A percentile compares a stretch with the other conserved stretches of the same genome.
phyloP scores from a whole-genome alignment of 2,888 invertebrate species.

The Pseudococcus longispinus region DNA sequence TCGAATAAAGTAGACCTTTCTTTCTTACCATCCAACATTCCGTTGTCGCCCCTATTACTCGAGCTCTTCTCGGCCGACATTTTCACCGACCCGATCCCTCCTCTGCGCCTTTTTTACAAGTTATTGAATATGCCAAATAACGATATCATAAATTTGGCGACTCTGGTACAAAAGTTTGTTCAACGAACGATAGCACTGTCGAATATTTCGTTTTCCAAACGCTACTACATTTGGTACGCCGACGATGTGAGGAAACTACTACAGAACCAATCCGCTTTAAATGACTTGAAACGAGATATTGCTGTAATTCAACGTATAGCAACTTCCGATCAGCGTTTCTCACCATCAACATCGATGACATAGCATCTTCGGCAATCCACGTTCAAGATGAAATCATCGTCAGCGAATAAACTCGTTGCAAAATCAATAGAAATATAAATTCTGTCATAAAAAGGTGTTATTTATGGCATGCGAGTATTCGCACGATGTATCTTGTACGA shows the following conservation, averaged over 20 bases:
- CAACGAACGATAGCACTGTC: background rate
- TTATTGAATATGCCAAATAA: background rate
- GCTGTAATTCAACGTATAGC: background rate
- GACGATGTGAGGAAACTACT: background rate
- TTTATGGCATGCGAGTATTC: too few relatives aligned
- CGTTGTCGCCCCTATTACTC: background rate
- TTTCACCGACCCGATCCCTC: background rate
- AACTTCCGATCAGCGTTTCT: too few relatives aligned
- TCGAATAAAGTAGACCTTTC: background rate
- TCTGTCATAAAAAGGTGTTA: too few relatives aligned
- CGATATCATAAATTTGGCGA: background rate
- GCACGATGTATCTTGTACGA: too few relatives aligned
- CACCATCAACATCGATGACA: too few relatives aligned
- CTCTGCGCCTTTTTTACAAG: background rate
- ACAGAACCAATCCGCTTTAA: background rate
- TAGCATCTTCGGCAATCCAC: too few relatives aligned
- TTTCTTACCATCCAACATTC: background rate
- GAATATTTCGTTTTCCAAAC: background rate
- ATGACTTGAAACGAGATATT: background rate
- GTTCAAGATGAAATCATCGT: too few relatives aligned
- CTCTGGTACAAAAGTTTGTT: background rate
- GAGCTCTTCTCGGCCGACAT: background rate
- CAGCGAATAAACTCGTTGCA: too few relatives aligned
- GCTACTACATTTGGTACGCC: background rate
- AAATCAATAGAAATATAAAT: too few relatives aligned